These are phyloP conservation scores for Mycogona germanica DNA, from an alignment of 2,888 invertebrate genomes.

Conservation along the genomic window DNA sequence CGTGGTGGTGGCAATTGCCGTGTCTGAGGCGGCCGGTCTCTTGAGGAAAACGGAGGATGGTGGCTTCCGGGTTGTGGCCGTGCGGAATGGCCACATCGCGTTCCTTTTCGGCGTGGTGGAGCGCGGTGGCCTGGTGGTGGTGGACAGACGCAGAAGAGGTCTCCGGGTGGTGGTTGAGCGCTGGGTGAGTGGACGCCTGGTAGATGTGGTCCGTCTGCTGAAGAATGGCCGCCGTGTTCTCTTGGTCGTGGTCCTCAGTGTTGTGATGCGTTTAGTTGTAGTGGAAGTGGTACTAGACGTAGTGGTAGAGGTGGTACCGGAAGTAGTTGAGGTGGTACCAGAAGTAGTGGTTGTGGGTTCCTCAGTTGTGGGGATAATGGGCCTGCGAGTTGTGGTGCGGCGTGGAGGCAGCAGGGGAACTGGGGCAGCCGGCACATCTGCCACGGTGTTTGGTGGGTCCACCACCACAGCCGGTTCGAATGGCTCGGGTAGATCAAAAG, in stretches of 20 bases:
- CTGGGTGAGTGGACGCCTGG: background rate
- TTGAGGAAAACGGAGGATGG: no score
- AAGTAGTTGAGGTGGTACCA: background rate
- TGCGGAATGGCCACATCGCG: no score
- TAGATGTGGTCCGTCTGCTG: background rate
- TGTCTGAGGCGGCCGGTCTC: background rate
- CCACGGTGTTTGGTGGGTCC: no score
- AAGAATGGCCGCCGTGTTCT: background rate
- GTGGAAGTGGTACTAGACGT: background rate
- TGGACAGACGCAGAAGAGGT: background rate
- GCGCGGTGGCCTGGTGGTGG: background rate
- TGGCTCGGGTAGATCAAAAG: no score
- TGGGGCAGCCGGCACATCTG: no score
- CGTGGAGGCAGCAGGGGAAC: no score
- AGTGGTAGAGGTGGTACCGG: background rate
- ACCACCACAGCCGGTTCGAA: no score
- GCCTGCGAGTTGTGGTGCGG: no score
- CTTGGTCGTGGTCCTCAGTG: background rate
- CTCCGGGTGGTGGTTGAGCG: conserved; percentile 1
- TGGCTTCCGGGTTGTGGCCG: no score
- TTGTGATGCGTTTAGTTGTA: background rate
- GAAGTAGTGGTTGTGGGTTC: background rate
- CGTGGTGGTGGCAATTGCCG: conserved; percentile 2
- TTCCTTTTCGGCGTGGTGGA: background rate
- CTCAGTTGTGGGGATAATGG: no score